Conservation (phyloP, 2,113 vertebrate genomes). For the Lampris megalopsis region DNA sequence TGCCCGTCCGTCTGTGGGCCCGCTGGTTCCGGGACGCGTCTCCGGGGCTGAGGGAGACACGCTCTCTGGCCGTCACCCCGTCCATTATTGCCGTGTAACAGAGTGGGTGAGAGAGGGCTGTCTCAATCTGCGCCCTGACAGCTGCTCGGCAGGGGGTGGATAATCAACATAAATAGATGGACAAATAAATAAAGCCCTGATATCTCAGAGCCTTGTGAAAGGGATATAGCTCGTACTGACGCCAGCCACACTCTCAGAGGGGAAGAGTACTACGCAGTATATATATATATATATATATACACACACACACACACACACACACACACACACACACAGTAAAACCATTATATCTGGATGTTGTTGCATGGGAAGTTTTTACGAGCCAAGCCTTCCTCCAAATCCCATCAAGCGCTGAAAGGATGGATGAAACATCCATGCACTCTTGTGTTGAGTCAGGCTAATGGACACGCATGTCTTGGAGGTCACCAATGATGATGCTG, state of each 20-base stretch:
- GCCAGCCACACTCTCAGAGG: no score
- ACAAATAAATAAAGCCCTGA: neutral
- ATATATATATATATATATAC: no score
- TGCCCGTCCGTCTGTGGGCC: conserved; percentile 49
- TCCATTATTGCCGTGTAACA: conserved; percentile 64
- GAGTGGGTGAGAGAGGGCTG: conserved; percentile 46
- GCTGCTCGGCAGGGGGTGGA: conserved; percentile 15
- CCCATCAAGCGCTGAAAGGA: conserved; percentile 19
- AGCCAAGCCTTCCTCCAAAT: conserved; percentile 30
- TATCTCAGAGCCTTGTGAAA: no score
- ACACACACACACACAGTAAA: no score
- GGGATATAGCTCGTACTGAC: no score
- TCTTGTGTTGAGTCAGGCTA: conserved; percentile 28
- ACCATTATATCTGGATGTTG: conserved; percentile 14
- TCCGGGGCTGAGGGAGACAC: conserved; percentile 58
- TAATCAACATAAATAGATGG: conserved; percentile 10
- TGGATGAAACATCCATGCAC: conserved; percentile 11
- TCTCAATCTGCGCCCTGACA: conserved; percentile 42
- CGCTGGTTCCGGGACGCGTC: conserved; percentile 45
- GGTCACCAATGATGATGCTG: conserved; percentile 15
- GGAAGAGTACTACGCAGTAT: no score
- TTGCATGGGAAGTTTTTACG: neutral
- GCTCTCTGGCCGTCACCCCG: conserved; percentile 61
- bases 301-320: no score
- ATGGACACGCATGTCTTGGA: conserved; percentile 38